phyloP scores from a whole-genome alignment of 2,797 vertebrate species.

The Sternotherus odoratus region DNA sequence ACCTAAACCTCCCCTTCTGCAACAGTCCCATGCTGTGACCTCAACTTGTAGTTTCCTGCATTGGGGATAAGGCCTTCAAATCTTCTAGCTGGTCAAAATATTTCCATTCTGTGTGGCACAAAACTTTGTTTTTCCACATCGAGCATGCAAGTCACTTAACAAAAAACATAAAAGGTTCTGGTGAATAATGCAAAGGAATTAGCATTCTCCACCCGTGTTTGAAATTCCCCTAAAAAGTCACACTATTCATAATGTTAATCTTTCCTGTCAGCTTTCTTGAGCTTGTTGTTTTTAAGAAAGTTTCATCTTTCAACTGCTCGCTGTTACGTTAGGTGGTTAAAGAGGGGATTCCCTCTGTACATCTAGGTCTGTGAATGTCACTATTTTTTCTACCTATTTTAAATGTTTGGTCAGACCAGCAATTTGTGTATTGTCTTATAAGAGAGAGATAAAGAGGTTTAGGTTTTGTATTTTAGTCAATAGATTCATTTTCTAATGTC shows the following conservation, averaged over 20 bases:
- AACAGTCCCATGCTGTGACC: neutral
- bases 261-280: neutral
- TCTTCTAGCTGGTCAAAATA: neutral
- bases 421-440: neutral
- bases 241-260: constrained; percentile 34
- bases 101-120: neutral
- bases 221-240: constrained; percentile 28
- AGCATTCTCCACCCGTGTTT: constrained; percentile 13
- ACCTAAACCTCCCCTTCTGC: too few species aligned
- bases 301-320: constrained; percentile 43
- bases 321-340: constrained; percentile 45
- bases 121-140: neutral
- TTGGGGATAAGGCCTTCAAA: neutral
- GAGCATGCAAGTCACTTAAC: neutral
- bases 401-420: neutral
- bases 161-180: neutral
- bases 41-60: neutral
- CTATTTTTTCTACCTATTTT: neutral
- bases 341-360: neutral
- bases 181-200: constrained; percentile 40
- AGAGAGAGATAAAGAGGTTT: neutral
- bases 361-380: neutral
- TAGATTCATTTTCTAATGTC: neutral
- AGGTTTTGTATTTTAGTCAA: neutral
- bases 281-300: neutral